phyloP scores from a whole-genome alignment of 1,140 invertebrate species.

The Nephila pilipes region DNA sequence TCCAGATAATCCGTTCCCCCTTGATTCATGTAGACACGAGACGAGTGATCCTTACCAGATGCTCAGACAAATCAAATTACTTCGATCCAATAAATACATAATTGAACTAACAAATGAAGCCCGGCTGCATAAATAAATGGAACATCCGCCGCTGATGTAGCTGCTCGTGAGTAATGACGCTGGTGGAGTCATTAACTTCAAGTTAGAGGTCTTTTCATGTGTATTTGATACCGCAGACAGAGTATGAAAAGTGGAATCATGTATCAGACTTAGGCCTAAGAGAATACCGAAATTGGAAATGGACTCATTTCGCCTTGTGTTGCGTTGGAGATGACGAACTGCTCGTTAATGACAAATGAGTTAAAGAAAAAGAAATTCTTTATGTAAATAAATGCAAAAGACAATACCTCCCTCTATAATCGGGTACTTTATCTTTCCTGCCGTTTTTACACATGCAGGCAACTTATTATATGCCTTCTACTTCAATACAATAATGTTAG shows the following conservation, averaged over 20 bases:
- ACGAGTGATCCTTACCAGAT: slow-evolving; percentile 27
- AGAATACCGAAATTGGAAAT: neutral
- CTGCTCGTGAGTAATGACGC: slow-evolving; percentile 44
- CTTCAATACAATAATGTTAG: too few relatives aligned
- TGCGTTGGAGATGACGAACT: too few relatives aligned
- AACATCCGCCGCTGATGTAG: slow-evolving; percentile 43
- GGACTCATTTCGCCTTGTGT: too few relatives aligned
- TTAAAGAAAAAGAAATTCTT: too few relatives aligned
- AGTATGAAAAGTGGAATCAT: neutral
- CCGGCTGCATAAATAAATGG: slow-evolving; percentile 51
- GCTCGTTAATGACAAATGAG: too few relatives aligned
- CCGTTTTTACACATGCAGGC: too few relatives aligned
- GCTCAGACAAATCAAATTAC: slow-evolving; percentile 46
- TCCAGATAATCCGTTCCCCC: neutral
- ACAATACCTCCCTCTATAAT: too few relatives aligned
- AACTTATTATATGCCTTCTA: too few relatives aligned
- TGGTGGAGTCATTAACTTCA: neutral
- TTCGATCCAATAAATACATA: slow-evolving; percentile 57
- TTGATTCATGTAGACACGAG: neutral
- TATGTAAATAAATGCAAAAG: too few relatives aligned
- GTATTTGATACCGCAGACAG: neutral
- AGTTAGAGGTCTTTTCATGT: neutral
- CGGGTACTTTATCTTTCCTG: too few relatives aligned
- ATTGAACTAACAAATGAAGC: slow-evolving; percentile 54
- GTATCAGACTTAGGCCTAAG: neutral